Evolutionary conservation across 2,113 vertebrate species (phyloP).

Genomic region (Siphamia tubifer): DNA sequence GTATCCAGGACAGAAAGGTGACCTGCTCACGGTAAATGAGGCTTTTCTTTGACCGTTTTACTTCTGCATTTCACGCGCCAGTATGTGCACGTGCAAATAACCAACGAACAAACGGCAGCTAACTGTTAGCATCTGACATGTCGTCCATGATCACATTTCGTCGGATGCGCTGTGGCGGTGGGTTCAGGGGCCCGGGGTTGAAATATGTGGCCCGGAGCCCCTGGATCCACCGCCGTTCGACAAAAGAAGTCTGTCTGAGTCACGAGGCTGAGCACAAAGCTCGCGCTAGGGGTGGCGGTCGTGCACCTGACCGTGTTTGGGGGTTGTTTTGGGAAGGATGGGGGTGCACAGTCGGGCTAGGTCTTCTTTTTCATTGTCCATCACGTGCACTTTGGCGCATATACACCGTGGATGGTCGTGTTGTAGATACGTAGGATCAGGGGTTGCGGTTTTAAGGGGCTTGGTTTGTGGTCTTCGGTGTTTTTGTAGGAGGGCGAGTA

Average conservation of each 20-base stretch:
- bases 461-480: constrained; percentile 56
- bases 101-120: constrained; percentile 32
- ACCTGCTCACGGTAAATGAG: constrained; percentile 74
- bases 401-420: neutral
- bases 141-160: neutral
- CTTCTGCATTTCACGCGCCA: constrained; percentile 1
- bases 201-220: too few species aligned
- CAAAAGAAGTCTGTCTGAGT: too few species aligned
- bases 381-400: neutral
- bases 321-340: neutral
- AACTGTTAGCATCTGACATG: neutral
- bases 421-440: constrained; percentile 17
- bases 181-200: too few species aligned
- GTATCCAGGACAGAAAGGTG: constrained; percentile 61
- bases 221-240: neutral
- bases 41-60: constrained; percentile 23
- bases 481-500: constrained; percentile 36
- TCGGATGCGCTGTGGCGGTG: neutral
- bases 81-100: constrained; percentile 14
- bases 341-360: neutral
- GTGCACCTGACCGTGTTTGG: constrained; percentile 23
- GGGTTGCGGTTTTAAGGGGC: constrained; percentile 65
- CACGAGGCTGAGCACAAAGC: constrained; percentile 16
- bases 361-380: neutral
- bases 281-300: constrained; percentile 19